Conservation (phyloP, 2,113 vertebrate genomes). For the Leucoraja erinaceus region DNA sequence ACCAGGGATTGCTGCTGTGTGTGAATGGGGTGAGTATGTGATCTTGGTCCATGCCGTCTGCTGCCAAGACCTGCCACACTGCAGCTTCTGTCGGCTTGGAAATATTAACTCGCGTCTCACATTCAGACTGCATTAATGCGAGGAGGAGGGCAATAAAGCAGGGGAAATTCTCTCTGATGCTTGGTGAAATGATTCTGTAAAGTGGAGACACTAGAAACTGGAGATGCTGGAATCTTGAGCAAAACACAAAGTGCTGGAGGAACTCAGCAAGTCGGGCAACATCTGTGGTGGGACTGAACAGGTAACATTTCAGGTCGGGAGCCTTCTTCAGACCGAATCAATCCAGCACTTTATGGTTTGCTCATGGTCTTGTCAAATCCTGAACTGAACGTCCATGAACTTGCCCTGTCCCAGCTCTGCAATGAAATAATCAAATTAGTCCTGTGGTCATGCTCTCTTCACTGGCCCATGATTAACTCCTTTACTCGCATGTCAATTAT, state of each 20-base stretch:
- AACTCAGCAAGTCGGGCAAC: no score
- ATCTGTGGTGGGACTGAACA: no score
- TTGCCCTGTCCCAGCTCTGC: background rate
- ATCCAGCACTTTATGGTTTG: no score
- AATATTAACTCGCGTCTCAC: no score
- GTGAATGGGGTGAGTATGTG: slow-evolving; percentile 51
- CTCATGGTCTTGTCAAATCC: background rate
- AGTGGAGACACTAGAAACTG: no score
- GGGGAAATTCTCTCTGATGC: no score
- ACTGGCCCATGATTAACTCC: background rate
- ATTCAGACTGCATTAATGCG: background rate
- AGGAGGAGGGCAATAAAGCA: background rate
- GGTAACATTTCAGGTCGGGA: no score
- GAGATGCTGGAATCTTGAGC: no score
- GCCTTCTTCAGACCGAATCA: no score
- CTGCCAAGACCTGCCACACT: background rate
- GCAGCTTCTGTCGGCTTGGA: background rate
- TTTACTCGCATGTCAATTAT: background rate
- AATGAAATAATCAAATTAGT: background rate
- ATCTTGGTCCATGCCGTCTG: background rate
- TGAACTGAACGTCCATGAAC: no score
- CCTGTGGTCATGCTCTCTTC: background rate
- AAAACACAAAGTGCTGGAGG: no score
- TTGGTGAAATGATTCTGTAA: no score
- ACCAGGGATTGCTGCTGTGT: slow-evolving; percentile 58